Base-by-base conservation (phyloP, 1,140 invertebrate genomes). In the Aphis gossypii region DNA sequence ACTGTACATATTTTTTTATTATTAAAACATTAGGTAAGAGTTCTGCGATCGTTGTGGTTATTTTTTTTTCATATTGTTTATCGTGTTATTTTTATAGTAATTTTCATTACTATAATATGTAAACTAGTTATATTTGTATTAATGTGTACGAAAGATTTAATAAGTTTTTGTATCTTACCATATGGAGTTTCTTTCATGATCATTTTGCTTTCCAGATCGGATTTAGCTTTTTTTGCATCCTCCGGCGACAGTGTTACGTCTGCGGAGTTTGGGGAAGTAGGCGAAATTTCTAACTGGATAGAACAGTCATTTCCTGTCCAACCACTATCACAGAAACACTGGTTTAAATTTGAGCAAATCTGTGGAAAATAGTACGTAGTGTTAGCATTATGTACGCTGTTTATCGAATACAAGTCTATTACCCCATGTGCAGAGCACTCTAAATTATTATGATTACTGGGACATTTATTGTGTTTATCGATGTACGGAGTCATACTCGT, bases 371-470 rank as follows among this genome's bases (percentile, higher is more conserved):
- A 82, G 30, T 76, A 14, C 44, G 1, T 38, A 82, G 44, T 44
- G 5, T 90, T 93, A 35, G n/a, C 23, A 23, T 93, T 44, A 35
- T 51, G 18, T 51, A 51, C 48, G 3, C 18, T 14, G 48, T 0
- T 51, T 51, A 20, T 51, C 48, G 48, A 51, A 51, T 51, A 1
- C 9, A 20, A 92, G 48, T 46, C 25, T 89, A 96, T 97, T 96
- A 98, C 98, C 95, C 99, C 99, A 96, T 98, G 97, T 84, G 98
- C 98, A 86, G 98, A 99, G 95, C 99, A 99, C 95, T 99, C 97
- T 94, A 97, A 95, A 94, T 97, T 97, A 94, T 97, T 96, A 95
- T 98, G 97, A 95, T 98, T 99, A 94, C 97, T 97, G 84, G 98
- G 98, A 96, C 98, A 99, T 95, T 97, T 97, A 93, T 97, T 97